Evolutionary conservation across 2,797 vertebrate species (phyloP), one percentile per base, ranked within the genome.

Genomic region (Cichlasoma orientale): DNA sequence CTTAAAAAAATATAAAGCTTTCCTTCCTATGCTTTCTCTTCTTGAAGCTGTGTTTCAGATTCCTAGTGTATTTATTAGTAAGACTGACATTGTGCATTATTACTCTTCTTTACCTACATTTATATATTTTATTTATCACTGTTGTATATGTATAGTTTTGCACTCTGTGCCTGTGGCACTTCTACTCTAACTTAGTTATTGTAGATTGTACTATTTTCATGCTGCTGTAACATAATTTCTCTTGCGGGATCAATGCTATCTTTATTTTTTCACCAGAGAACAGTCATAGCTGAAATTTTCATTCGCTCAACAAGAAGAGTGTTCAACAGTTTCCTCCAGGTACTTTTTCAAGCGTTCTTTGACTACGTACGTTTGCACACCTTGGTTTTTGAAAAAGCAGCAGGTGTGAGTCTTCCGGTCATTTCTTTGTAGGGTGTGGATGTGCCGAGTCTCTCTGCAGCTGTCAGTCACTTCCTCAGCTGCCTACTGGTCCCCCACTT

Each of bases 381-480:
- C 18, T 80, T 19, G 41, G 5, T 18, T 19, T 66, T 31, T 47
- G 27, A 66, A 19, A 63, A 23, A 59, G 16, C 18, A 31, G 54
- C 47, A 27, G 13, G 50, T 76, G 52, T 78, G 47, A 3, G 27
- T 59, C 63, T 68, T 78, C 23, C 1, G 56, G 5, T 80, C 21
- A 2, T 88, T 36, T 92, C 71, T 84, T 56, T 78, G 31, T 78
- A 96, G 96, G 95, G 94, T 8, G 93, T 97, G 79, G 96, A 97
- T 14, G 79, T 95, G 61, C 92, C 95, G 0, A 95, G 91, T 75
- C 87, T 97, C 27, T 95, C 96, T 7, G 89, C 93, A 82, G 96
- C 96, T 19, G 86, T 95, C 74, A 96, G 96, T 88, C 96, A 97
- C 85, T 97, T 96, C 85, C 92, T 96, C 56, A 95, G 95, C 88